Base-by-base conservation (phyloP, 2,888 invertebrate genomes). In the Leucophenga montana region DNA sequence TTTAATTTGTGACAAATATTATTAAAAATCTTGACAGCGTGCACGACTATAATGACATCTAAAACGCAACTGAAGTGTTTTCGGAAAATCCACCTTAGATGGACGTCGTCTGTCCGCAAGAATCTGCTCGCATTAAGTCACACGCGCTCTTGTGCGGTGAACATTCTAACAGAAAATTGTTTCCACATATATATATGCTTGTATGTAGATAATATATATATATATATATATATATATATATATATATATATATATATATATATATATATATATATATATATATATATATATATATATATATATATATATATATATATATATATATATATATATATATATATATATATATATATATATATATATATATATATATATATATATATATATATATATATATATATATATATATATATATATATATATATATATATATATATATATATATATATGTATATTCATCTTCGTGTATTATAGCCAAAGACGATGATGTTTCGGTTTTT, bases 81-180 rank as follows among this genome's bases (percentile, higher is more conserved):
- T 82, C 73, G 76, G 61, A 83, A 86, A 86, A 88, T 88, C 87
- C 85, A 85, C 88, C 87, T 85, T 88, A 88, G 88, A 88, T 87
- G 88, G 88, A 85, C 81, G 84, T 80, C 76, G 70, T 75, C 39
- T 39, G 39, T 39, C 71, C 72, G 78, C 71, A 72, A 71, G 72
- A 73, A 71, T 69, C 70, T 72, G 75, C 77, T 75, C 75, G 78
- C 70, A 73, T 62, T 57, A 50, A 66, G 50, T 56, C 75, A 69
- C 71, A 76, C 75, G 73, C 78, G 80, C 78, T 80, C 73, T 74
- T 75, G 50, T 50, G 50, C 18, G 9, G 11, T 39, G 11, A 39
- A 39, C 39, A 39, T 39, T 1, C 39, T 39, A 39, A 39, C 39
- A 11, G 39, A 8, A 39, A 1, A 39, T 39, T 39, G 11, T 39